Evolutionary conservation across 2,888 invertebrate species (phyloP), one percentile per base, ranked within the genome.

Genomic region (Microchrysa polita): DNA sequence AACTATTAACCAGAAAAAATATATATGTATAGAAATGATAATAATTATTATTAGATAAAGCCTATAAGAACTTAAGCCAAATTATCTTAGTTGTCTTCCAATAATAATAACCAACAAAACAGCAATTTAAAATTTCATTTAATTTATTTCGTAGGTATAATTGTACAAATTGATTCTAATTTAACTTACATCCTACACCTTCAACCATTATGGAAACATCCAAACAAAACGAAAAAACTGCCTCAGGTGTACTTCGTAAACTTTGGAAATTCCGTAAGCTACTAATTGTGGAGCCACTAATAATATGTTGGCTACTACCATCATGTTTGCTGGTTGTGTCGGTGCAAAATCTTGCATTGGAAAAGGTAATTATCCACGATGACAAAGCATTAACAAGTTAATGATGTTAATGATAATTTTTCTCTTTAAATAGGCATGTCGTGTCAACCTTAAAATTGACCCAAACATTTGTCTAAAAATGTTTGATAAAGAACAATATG

Each of bases 301-400:
- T 73, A 16, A 16, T 73, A 14, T 73, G 53, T 42, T 73, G 65
- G 65, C 9, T 73, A 22, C 18, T 73, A 16, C 73, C 73, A 20
- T 42, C 73, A 22, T 63, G 52, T 42, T 65, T 73, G 27, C 20
- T 57, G 18, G 10, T 34, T 18, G 53, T 73, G 12, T 40, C 57
- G 40, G 65, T 73, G 22, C 73, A 73, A 42, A 73, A 73, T 65
- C 40, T 73, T 1, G 53, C 65, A n/a, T 73, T 73, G 44, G 73
- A 73, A 67, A 73, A 73, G 55, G 73, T 73, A 18, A 2, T 48
- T 1, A 34, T 60, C 27, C 34, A 40, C n/a, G n/a, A n/a, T n/a
- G n/a, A n/a, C n/a, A 16, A 20, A 63, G 18, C 18, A 42, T 55
- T 27, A 12, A 16, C 20, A 57, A 67, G 9, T 67, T n/a, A 34